Percentiles rank a stretch among this genome's conserved stretches.
Conservation (phyloP, 1,140 invertebrate genomes). For the Penaeus japonicus region DNA sequence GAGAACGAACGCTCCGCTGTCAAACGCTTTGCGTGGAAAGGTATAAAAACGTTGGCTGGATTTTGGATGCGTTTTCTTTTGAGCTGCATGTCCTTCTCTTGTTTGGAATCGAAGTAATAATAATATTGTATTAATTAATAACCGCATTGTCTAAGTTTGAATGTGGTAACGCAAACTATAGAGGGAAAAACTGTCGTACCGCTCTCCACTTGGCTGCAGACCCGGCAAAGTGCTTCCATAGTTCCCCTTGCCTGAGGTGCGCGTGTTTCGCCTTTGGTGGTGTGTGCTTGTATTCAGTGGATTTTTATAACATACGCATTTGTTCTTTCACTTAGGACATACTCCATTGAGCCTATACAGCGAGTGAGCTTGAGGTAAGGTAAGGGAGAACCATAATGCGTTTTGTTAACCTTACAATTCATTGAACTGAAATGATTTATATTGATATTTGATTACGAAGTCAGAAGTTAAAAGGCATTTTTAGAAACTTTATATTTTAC, state of each 20-base stretch:
- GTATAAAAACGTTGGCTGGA: not conserved
- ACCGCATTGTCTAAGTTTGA: not conserved
- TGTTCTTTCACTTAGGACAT: not conserved
- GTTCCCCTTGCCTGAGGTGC: conserved; percentile 33
- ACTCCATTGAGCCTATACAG: not conserved
- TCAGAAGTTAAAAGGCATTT: too few species aligned
- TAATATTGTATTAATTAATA: not conserved
- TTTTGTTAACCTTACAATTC: not conserved
- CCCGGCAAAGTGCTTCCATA: conserved; percentile 30
- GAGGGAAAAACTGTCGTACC: conserved; percentile 21
- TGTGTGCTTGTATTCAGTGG: not conserved
- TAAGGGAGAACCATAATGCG: not conserved
- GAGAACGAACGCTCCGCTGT: conserved; percentile 21
- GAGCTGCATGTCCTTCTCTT: not conserved
- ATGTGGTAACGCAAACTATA: not conserved
- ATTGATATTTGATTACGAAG: too few species aligned
- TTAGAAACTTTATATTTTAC: too few species aligned
- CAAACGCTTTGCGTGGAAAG: not conserved
- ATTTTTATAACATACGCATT: conserved; percentile 15
- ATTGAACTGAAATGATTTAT: not conserved
- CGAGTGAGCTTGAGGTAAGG: not conserved
- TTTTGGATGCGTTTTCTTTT: not conserved
- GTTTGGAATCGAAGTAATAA: not conserved
- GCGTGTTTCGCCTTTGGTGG: conserved; percentile 15
- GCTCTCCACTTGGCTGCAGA: not conserved